phyloP scores from a whole-genome alignment of 2,113 vertebrate species.

The Vulpes ferrilata region DNA sequence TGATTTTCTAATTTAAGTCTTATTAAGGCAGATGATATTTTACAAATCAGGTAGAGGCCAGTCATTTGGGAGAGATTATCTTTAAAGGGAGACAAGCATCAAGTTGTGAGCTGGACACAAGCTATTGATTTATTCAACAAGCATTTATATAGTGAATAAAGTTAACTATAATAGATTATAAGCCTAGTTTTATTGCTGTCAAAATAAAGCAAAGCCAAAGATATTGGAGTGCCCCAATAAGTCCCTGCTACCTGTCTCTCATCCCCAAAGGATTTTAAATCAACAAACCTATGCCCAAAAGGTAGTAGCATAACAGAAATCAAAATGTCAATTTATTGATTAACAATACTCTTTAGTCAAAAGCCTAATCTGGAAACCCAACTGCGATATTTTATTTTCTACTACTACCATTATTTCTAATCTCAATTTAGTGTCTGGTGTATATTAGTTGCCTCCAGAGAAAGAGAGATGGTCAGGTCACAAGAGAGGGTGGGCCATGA shows the following conservation, averaged over 20 bases:
- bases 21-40: slow-evolving; percentile 28
- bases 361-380: background rate
- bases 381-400: background rate
- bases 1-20: slow-evolving; percentile 54
- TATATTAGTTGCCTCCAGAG: background rate
- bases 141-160: background rate
- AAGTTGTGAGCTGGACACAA: background rate
- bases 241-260: background rate
- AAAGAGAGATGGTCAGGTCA: background rate
- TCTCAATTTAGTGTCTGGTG: background rate
- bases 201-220: background rate
- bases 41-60: slow-evolving; percentile 9
- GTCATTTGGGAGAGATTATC: background rate
- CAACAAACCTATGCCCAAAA: background rate
- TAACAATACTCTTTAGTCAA: background rate
- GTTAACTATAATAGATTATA: background rate
- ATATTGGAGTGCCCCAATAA: background rate
- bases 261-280: background rate
- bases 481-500: background rate
- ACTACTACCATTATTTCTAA: background rate
- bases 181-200: background rate
- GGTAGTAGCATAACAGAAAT: background rate
- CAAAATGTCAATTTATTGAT: background rate
- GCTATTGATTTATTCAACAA: background rate
- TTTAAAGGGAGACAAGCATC: background rate